Conservation (phyloP, 1,140 invertebrate species). For the Drosophila pseudoobscura region DNA sequence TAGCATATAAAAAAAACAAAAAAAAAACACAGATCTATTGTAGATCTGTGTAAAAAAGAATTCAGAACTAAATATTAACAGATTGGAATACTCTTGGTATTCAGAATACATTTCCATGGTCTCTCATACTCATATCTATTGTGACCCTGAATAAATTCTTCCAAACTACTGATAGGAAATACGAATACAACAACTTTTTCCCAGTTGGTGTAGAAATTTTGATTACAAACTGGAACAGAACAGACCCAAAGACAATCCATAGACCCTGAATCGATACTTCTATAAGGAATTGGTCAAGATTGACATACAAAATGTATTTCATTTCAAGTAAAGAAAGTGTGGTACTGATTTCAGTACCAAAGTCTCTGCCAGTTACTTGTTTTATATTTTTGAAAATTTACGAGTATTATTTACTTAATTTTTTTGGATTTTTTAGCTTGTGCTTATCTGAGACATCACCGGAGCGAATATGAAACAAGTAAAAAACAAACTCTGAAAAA, state of each 20-base stretch:
- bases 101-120: conserved; percentile 12
- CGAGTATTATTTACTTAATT: conserved; percentile 7
- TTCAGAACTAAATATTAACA: no score
- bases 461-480: conserved; percentile 16
- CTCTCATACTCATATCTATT: conserved; percentile 4
- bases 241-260: no score
- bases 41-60: no score
- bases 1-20: neutral
- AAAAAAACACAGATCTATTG: no score
- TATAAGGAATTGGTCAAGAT: no score
- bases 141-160: conserved; percentile 8
- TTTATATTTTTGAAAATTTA: neutral
- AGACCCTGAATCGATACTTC: no score
- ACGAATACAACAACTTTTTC: no score
- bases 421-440: neutral
- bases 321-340: neutral
- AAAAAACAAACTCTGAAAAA: conserved; percentile 1
- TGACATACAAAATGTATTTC: no score
- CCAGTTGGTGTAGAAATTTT: no score
- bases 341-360: neutral
- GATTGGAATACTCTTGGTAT: no score
- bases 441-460: conserved; percentile 16
- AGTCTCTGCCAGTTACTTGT: neutral
- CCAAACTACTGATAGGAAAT: conserved; percentile 1
- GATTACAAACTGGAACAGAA: no score